Evolutionary conservation across 2,113 vertebrate genomes (phyloP), one percentile per base, ranked within the genome.

Genomic region (Proteles cristata): DNA sequence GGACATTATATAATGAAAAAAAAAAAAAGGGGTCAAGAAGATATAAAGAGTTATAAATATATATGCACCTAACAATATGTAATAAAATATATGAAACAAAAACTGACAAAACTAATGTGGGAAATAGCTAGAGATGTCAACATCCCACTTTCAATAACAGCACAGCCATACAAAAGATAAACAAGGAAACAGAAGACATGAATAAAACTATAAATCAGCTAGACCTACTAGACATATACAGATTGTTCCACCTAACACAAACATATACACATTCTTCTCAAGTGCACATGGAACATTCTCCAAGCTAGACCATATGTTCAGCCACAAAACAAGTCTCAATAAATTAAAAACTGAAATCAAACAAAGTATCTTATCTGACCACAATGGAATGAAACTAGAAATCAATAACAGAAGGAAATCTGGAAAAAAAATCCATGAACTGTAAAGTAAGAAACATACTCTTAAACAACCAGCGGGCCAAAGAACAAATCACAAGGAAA

Each of bases 401-500:
- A 90, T 76, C 80, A 95, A 0, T 81, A 86, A 76, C 19, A 83
- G 65, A 81, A 90, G n/a, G 14, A 61, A 93, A 93, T 31, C 17
- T 71, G 76, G 28, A 88, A 95, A 91, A 88, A 88, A 91, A 88
- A 88, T 50, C 73, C 76, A 87, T 31, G 53, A 88, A 93, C 55
- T 83, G 16, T 53, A 82, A 95, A 80, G 19, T 43, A 92, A 97
- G 61, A 6, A 89, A 66, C 19, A 66, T 4, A 73, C 33, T 68
- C 33, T 92, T 79, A 88, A 83, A 83, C 43, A 68, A 85, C 33
- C 53, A 92, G 23, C 17, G 61, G 33, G 43, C 61, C 66, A 92
- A 73, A 92, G 58, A 73, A 94, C 33, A 94, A 81, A 96, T 93
- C 73, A 85, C 58, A 92, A 83, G 33, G 33, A 31, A 81, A 97